phyloP scores from a whole-genome alignment of 2,113 vertebrate genomes.

The Martes martes region DNA sequence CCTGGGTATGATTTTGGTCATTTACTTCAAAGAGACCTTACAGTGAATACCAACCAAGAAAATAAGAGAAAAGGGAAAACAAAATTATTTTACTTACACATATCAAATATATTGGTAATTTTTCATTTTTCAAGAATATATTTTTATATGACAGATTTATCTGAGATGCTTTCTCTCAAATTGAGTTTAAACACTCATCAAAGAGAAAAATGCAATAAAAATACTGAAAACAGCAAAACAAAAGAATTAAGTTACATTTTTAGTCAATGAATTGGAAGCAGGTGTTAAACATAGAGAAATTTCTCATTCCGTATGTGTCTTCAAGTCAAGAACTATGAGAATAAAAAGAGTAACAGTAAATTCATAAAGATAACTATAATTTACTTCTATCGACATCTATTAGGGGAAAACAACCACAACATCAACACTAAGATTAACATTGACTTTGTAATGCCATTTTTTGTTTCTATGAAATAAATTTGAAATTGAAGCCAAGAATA shows the following conservation, averaged over 20 bases:
- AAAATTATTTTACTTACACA: neutral
- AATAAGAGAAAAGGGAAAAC: neutral
- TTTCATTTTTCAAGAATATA: neutral
- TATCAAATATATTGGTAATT: neutral
- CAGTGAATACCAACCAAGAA: neutral
- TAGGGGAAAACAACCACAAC: constrained; percentile 77
- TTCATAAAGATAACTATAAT: constrained; percentile 82
- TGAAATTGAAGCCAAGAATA: constrained; percentile 81
- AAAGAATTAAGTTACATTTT: constrained; percentile 77
- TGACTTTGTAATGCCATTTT: constrained; percentile 81
- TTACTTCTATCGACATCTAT: constrained; percentile 74
- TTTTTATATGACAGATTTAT: constrained; percentile 15
- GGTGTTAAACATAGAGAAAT: constrained; percentile 74
- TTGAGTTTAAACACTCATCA: constrained; percentile 61
- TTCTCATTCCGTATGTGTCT: constrained; percentile 62
- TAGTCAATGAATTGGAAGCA: constrained; percentile 78
- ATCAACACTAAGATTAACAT: constrained; percentile 79
- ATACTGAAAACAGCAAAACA: constrained; percentile 64
- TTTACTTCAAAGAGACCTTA: neutral
- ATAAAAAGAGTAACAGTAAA: constrained; percentile 71
- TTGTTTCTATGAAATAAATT: constrained; percentile 82
- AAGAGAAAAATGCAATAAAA: constrained; percentile 50
- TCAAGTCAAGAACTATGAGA: constrained; percentile 69
- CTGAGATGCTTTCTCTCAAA: constrained; percentile 15
- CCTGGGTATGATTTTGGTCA: neutral